Evolutionary conservation across 1,140 invertebrate species (phyloP).

Genomic region (Hyphantria cunea): DNA sequence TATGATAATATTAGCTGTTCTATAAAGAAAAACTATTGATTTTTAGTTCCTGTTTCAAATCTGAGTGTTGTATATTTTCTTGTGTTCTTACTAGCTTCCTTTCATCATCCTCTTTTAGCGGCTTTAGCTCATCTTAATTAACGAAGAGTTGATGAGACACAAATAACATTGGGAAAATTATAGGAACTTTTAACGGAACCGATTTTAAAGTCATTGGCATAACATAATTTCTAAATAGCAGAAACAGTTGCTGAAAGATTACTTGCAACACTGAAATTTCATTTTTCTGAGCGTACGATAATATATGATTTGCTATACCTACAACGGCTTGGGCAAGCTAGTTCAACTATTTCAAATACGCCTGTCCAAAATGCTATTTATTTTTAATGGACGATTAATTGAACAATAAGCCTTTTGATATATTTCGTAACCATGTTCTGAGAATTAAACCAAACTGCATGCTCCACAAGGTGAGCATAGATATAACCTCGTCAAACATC

Average conservation of each 20-base stretch:
- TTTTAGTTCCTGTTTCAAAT: background rate
- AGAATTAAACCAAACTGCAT: background rate
- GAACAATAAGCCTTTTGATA: background rate
- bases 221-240: too few relatives aligned
- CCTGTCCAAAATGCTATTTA: background rate
- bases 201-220: too few relatives aligned
- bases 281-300: background rate
- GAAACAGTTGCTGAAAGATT: too few relatives aligned
- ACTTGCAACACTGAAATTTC: background rate
- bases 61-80: too few relatives aligned
- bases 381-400: too few relatives aligned
- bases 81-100: too few relatives aligned
- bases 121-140: too few relatives aligned
- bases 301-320: background rate
- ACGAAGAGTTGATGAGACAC: too few relatives aligned
- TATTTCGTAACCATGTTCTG: background rate
- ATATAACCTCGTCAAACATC: background rate
- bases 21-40: background rate
- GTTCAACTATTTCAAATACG: background rate
- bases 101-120: too few relatives aligned
- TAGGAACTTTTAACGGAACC: too few relatives aligned
- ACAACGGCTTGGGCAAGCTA: background rate
- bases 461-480: background rate
- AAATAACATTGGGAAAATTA: too few relatives aligned
- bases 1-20: too few relatives aligned